A percentile compares a stretch with the other conserved stretches of the same genome.
phyloP scores from a whole-genome alignment of 1,140 invertebrate genomes.

The Triops cancriformis region DNA sequence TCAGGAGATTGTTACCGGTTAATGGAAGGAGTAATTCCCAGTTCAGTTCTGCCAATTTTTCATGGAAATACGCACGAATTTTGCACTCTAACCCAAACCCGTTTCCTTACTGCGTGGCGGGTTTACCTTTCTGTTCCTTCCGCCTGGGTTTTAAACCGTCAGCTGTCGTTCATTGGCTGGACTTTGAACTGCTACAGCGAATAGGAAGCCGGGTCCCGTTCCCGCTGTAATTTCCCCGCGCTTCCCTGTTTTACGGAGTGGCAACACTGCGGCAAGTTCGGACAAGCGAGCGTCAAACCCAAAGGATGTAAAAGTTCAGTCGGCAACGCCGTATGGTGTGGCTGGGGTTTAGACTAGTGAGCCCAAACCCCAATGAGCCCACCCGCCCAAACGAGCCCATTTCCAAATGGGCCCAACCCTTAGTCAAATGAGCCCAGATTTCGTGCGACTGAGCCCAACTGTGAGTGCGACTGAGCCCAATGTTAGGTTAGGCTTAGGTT shows the following conservation, averaged over 20 bases:
- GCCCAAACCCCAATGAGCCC: no score
- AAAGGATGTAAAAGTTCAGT: background rate
- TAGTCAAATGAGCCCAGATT: no score
- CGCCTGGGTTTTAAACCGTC: slow-evolving; percentile 3
- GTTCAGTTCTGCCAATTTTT: background rate
- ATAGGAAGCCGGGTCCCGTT: background rate
- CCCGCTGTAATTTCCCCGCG: background rate
- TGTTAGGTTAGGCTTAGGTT: no score
- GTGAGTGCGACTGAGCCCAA: no score
- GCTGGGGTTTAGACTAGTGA: background rate
- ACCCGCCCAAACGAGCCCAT: no score
- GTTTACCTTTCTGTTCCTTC: background rate
- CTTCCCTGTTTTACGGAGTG: no score
- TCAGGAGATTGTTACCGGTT: background rate
- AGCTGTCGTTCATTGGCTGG: background rate
- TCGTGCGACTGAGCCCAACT: no score
- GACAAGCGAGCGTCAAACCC: background rate
- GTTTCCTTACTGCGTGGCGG: background rate
- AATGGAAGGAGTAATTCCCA: background rate
- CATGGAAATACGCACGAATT: background rate
- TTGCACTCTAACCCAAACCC: background rate
- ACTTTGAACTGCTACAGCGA: background rate
- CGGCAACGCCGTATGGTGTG: background rate
- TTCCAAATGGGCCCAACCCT: no score
- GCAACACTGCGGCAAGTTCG: no score